Evolutionary conservation across 2,113 vertebrate species (phyloP).

Genomic region (Dasyornis broadbenti): DNA sequence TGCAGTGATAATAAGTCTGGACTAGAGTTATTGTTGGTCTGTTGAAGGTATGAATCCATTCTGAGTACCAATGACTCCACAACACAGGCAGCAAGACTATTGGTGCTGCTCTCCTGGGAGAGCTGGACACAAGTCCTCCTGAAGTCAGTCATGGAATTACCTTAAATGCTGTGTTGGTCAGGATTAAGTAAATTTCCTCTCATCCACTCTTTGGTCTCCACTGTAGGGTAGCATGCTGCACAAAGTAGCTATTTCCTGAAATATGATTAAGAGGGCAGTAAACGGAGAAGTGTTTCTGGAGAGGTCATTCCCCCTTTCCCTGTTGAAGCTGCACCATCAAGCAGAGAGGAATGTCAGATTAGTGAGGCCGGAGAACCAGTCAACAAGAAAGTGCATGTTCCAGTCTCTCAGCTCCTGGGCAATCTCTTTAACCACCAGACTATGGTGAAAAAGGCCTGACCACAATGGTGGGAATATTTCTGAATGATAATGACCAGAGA

Average conservation of each 20-base stretch:
- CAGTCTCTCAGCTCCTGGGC: background rate
- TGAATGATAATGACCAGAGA: background rate
- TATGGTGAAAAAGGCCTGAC: background rate
- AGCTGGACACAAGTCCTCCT: background rate
- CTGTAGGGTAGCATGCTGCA: rapidly evolving
- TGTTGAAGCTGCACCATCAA: background rate
- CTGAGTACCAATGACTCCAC: background rate
- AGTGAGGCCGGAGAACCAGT: background rate
- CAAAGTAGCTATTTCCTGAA: slow-evolving; percentile 1
- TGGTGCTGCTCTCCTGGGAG: background rate
- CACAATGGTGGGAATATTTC: background rate
- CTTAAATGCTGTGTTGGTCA: background rate
- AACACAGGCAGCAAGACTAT: background rate
- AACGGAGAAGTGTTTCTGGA: background rate
- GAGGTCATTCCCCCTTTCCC: background rate
- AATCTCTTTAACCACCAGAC: background rate
- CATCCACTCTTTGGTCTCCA: background rate
- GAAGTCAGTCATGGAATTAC: background rate
- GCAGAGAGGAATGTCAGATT: background rate
- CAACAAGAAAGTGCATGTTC: background rate
- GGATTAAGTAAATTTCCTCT: background rate
- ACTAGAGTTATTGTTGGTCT: background rate
- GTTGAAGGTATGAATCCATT: background rate
- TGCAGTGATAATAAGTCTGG: background rate
- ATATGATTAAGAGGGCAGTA: background rate